Percentiles rank a stretch among this genome's conserved stretches.
These are phyloP conservation scores for Latrodectus hesperus DNA, from an alignment of 2,888 invertebrate genomes.

Conservation along the genomic window DNA sequence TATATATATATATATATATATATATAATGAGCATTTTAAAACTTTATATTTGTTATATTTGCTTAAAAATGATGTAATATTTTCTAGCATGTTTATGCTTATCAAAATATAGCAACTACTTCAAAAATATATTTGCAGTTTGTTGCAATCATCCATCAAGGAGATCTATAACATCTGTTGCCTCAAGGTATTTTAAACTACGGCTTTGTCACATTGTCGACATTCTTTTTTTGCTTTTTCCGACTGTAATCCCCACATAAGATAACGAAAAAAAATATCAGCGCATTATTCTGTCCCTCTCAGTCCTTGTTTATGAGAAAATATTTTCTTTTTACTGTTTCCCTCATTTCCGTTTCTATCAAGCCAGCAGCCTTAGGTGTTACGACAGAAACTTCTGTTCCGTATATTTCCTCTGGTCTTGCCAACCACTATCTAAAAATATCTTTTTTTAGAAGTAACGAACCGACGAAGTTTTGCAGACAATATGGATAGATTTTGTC, in stretches of 20 bases:
- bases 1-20: no score
- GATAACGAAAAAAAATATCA: constrained; percentile 29
- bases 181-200: constrained; percentile 12
- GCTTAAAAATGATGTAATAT: no score
- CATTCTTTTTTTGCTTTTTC: background rate
- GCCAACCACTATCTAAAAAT: background rate
- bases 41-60: no score
- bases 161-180: constrained; percentile 39
- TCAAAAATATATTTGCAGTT: no score
- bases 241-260: constrained; percentile 6
- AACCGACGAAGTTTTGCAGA: constrained; percentile 9
- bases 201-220: background rate
- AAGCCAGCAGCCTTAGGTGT: constrained; percentile 15
- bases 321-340: background rate
- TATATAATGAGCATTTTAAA: no score
- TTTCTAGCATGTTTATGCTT: no score
- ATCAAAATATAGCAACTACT: no score
- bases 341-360: constrained; percentile 2
- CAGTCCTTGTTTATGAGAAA: constrained; percentile 36
- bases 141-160: constrained; percentile 20
- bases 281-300: constrained; percentile 9
- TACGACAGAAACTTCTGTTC: constrained; percentile 31
- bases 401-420: background rate
- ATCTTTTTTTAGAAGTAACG: constrained; percentile 35
- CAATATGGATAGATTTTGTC: constrained; percentile 32